Evolutionary conservation across 23 tunicate species (phyloP).

Genomic region (Botrylloides violaceus): DNA sequence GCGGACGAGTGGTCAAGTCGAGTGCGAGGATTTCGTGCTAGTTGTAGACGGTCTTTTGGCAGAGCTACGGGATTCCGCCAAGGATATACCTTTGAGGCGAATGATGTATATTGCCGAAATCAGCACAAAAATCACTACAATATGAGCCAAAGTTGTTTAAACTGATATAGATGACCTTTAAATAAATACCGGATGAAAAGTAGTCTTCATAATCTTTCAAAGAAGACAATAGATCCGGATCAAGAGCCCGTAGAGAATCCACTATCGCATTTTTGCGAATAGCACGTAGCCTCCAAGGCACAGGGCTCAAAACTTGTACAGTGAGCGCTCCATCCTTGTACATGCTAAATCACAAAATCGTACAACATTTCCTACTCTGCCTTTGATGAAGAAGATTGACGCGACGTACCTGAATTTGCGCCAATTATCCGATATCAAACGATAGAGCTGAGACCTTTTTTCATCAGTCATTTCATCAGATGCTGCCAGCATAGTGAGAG

Average conservation of each 20-base stretch:
- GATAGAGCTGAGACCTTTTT: background rate
- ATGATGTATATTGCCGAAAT: too few relatives aligned
- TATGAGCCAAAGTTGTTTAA: background rate
- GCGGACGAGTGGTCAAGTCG: too few relatives aligned
- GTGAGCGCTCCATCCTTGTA: conserved; percentile 7
- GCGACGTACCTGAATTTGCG: background rate
- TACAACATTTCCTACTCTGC: too few relatives aligned
- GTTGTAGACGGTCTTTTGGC: too few relatives aligned
- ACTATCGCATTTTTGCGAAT: conserved; percentile 10
- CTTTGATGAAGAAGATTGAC: background rate
- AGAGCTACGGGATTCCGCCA: too few relatives aligned
- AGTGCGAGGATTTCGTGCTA: too few relatives aligned
- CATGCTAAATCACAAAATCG: too few relatives aligned
- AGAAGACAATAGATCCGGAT: background rate
- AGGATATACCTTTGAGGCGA: too few relatives aligned
- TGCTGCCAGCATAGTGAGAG: background rate
- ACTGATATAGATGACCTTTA: background rate
- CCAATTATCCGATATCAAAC: background rate
- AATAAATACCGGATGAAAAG: conserved; percentile 3
- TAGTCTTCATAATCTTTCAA: conserved; percentile 12
- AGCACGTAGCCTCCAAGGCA: conserved; percentile 12
- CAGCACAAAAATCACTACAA: background rate
- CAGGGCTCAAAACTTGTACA: conserved; percentile 17
- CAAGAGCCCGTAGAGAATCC: background rate
- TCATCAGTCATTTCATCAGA: background rate